These are phyloP conservation scores for Aporrectodea caliginosa DNA, from an alignment of 1,140 invertebrate species.

Conservation along the genomic window DNA sequence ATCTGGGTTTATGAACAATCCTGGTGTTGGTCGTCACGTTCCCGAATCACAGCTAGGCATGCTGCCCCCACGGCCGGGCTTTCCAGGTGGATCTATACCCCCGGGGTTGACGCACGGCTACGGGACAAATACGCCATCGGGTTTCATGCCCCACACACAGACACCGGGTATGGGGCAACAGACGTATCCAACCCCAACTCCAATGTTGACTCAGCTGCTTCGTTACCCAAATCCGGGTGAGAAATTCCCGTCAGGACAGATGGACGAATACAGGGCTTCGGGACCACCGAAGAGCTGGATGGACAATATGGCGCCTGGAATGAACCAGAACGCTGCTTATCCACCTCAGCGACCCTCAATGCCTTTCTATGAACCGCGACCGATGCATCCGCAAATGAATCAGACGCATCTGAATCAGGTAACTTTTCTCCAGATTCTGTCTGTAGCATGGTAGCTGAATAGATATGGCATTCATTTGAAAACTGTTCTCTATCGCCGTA, in stretches of 20 bases:
- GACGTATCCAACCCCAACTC: background rate
- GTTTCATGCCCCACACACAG: background rate
- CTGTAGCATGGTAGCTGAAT: no score
- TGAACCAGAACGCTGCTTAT: background rate
- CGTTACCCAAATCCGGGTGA: background rate
- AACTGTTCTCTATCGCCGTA: no score
- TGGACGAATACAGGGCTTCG: background rate
- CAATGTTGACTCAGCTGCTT: background rate
- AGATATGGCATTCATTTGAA: no score
- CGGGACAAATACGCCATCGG: background rate
- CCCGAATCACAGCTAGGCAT: background rate
- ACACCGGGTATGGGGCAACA: background rate
- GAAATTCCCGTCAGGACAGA: background rate
- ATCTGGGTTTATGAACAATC: background rate
- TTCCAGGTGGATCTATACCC: background rate
- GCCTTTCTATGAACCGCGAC: background rate
- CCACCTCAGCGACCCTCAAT: background rate
- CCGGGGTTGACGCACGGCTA: background rate
- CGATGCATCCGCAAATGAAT: background rate
- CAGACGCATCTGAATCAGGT: background rate
- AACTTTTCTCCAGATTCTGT: no score
- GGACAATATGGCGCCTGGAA: background rate
- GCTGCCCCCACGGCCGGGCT: background rate
- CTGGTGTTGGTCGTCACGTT: background rate
- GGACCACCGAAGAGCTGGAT: background rate